Conservation (phyloP, 2,888 invertebrate genomes). For the Caenorhabditis virilis region DNA sequence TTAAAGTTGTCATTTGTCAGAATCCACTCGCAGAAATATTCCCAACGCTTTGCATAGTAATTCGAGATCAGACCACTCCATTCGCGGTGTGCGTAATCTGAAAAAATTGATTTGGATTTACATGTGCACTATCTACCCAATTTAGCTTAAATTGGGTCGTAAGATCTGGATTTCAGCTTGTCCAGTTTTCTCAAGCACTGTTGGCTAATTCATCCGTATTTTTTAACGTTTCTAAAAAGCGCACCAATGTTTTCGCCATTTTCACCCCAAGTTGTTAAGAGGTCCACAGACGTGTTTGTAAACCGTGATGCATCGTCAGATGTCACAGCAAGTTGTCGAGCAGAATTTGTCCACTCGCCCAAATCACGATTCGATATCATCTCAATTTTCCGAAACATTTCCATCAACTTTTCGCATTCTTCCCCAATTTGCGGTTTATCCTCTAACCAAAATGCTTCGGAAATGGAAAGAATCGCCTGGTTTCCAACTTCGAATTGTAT, state of each 20-base stretch:
- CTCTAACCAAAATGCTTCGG: conserved; percentile 33
- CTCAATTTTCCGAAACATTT: conserved; percentile 27
- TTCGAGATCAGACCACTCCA: conserved; percentile 39
- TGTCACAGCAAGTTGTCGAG: not conserved
- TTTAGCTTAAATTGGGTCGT: too few relatives aligned
- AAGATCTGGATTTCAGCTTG: too few relatives aligned
- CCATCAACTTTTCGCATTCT: conserved; percentile 27
- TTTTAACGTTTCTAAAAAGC: not conserved
- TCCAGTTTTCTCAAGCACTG: not conserved
- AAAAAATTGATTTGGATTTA: too few relatives aligned
- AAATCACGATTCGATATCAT: conserved; percentile 20
- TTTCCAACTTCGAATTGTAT: conserved; percentile 43
- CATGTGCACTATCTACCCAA: too few relatives aligned
- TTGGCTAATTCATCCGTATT: not conserved
- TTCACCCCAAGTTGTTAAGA: conserved; percentile 29
- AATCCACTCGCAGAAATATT: conserved; percentile 47
- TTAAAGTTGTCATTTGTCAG: conserved; percentile 31
- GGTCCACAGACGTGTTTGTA: conserved; percentile 2
- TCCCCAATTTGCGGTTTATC: conserved; percentile 26
- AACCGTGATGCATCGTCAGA: not conserved
- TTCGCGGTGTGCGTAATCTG: conserved; percentile 43
- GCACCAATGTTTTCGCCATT: conserved; percentile 22
- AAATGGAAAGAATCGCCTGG: conserved; percentile 25
- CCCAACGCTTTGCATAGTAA: conserved; percentile 49
- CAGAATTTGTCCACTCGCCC: conserved; percentile 20